Percentiles rank a stretch among this genome's conserved stretches.
Evolutionary conservation across 2,113 vertebrate genomes (phyloP).

Genomic region (Halcyon malimbica): DNA sequence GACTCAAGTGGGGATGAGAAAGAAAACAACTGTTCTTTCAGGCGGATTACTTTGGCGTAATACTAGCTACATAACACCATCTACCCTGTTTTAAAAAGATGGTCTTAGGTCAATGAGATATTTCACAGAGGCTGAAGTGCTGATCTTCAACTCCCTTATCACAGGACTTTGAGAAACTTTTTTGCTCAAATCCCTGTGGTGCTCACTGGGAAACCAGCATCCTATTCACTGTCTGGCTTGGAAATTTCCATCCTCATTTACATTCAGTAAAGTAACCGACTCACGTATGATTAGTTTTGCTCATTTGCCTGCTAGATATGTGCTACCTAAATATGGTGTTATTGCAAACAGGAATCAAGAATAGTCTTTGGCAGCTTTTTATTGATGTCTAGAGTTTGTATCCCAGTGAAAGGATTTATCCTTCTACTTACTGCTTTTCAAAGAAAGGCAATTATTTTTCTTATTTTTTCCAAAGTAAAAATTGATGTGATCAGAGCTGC

Average conservation of each 20-base stretch:
- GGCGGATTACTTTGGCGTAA: neutral
- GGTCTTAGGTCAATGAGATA: neutral
- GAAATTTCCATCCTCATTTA: neutral
- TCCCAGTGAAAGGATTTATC: neutral
- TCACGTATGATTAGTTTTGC: neutral
- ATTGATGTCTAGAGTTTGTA: neutral
- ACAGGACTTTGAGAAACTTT: neutral
- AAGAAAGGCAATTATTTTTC: neutral
- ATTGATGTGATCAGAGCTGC: neutral
- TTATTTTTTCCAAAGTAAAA: neutral
- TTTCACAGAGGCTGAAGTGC: neutral
- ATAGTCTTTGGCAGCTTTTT: neutral
- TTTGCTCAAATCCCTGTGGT: neutral
- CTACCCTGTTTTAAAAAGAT: neutral
- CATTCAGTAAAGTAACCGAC: neutral
- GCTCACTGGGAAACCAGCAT: fast-evolving
- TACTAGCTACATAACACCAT: neutral
- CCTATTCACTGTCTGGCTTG: neutral
- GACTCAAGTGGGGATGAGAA: neutral
- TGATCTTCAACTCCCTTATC: neutral
- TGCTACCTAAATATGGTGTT: neutral
- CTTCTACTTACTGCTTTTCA: neutral
- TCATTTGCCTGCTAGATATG: neutral
- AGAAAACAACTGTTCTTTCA: neutral
- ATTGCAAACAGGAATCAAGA: neutral